Conservation (phyloP, 2,113 vertebrate genomes). For the Corythoichthys intestinalis region DNA sequence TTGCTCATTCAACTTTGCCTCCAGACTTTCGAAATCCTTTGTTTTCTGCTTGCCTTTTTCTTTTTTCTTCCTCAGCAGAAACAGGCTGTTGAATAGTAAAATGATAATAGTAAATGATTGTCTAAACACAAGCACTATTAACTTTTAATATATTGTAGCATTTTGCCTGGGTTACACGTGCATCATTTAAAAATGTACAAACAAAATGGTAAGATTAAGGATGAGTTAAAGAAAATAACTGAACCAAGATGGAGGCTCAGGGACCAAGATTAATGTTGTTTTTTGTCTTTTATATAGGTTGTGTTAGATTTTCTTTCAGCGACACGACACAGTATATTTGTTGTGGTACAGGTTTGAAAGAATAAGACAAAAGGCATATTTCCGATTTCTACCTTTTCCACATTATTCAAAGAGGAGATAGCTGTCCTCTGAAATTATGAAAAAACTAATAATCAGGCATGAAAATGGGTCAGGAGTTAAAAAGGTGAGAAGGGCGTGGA, state of each 20-base stretch:
- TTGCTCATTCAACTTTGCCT: constrained; percentile 76
- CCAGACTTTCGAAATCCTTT: constrained; percentile 72
- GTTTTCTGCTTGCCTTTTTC: constrained; percentile 75
- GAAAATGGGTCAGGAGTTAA: no score
- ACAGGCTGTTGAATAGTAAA: constrained; percentile 67
- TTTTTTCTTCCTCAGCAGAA: constrained; percentile 80
- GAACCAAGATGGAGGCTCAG: no score
- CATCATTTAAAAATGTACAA: not conserved
- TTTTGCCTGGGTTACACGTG: not conserved
- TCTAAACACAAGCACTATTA: not conserved
- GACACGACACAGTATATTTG: no score
- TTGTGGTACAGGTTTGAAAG: no score
- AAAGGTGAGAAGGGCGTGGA: no score
- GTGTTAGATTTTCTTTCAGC: not conserved
- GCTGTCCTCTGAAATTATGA: no score
- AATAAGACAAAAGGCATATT: no score
- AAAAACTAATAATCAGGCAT: no score
- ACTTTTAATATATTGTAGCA: not conserved
- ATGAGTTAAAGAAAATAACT: not conserved
- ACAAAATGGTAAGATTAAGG: not conserved
- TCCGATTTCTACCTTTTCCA: no score
- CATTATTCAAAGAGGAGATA: no score
- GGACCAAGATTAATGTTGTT: no score
- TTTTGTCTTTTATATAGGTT: not conserved
- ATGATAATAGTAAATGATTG: not conserved